Base-by-base conservation (phyloP, 2,113 vertebrate species). In the Saccopteryx bilineata region DNA sequence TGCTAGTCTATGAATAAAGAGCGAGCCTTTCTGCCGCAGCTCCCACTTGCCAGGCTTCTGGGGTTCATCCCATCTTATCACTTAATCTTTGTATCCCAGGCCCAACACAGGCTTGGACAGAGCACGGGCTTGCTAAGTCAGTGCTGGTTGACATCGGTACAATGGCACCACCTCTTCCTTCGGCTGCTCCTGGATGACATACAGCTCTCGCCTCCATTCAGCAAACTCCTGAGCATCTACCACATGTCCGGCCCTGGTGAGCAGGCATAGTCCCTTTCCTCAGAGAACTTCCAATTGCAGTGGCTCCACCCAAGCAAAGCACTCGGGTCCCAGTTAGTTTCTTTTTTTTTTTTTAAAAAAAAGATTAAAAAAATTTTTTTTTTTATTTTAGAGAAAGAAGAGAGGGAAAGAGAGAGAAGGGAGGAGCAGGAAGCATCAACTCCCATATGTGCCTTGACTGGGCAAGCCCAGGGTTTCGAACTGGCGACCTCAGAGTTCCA, bases 101-200 rank as follows among this genome's bases (percentile, higher is more conserved):
- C 50, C 66, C 17, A 5, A 0, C 21, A 23, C 39, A 39, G 93
- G 48, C 52, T 31, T 26, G 24, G 18, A 28, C 7, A 5, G 54
- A 75, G 19, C 23, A 31, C 52, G n/a, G 9, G 1, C 46, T 63
- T 17, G 63, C 56, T 19, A 63, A 54, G 61, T 28, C 18, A 12
- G 69, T 19, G 61, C 9, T 7, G 56, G 48, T 4, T n/a, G 78
- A 26, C 10, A 0, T 5, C 26, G n/a, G 6, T 7, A 11, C 0
- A 0, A 10, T 14, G 33, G 7, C 19, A 8, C 52, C 15, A 1
- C 15, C 5, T 72, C 21, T 31, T 82, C 24, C 50, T 71, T 33
- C 66, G 9, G 33, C 24, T 50, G 39, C 17, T 69, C 66, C 66
- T 50, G 31, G 69, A 5, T 13, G 48, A 15, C 68, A 83, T 1